phyloP scores from a whole-genome alignment of 2,888 invertebrate species.

The Bugula neritina region DNA sequence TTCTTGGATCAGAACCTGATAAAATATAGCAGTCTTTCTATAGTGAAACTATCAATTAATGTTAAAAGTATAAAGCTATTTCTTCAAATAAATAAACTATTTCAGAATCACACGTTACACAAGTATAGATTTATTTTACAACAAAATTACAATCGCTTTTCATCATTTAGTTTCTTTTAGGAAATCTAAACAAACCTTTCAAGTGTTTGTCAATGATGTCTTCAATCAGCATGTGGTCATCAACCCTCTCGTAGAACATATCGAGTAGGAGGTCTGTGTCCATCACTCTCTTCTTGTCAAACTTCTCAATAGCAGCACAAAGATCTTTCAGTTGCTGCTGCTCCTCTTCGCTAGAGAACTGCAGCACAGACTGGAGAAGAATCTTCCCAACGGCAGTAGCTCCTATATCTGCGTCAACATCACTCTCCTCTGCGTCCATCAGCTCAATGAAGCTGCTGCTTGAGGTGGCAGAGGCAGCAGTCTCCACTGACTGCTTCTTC shows the following conservation, averaged over 20 bases:
- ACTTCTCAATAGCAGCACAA: neutral
- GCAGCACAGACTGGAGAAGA: neutral
- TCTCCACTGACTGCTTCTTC: too few species aligned
- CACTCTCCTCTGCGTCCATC: neutral
- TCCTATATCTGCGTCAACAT: neutral
- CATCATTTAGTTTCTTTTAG: too few species aligned
- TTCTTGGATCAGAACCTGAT: neutral
- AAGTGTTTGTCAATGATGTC: neutral
- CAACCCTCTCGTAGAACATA: neutral
- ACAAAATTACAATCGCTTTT: too few species aligned
- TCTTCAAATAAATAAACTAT: neutral
- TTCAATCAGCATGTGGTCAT: neutral
- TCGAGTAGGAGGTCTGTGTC: neutral
- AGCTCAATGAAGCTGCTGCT: too few species aligned
- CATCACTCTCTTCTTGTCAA: neutral
- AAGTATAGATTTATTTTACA: too few species aligned
- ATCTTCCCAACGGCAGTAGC: neutral
- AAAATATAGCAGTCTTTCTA: neutral
- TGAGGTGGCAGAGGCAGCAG: too few species aligned
- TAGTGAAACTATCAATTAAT: neutral
- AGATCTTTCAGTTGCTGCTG: neutral
- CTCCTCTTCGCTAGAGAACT: neutral
- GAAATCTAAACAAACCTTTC: neutral
- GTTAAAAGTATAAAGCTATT: too few species aligned
- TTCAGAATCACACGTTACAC: neutral